Evolutionary conservation across 2,113 vertebrate genomes (phyloP), one percentile per base, ranked within the genome.

Genomic region (Ciconia maguari): DNA sequence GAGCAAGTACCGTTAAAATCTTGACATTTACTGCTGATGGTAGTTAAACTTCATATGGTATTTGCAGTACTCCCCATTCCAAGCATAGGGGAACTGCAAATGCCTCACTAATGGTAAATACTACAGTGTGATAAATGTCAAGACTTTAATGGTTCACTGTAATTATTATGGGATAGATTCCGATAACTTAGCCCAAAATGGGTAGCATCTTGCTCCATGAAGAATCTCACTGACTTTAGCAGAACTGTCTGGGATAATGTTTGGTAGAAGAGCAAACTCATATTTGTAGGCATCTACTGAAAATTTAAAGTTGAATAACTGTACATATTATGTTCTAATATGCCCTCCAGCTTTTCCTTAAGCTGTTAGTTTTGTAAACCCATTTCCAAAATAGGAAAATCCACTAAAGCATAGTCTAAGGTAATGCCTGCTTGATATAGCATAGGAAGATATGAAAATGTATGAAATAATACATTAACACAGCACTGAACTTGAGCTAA

Each of bases 41-140:
- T 87, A 94, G 83, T 97, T 97, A 95, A 97, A 95, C 87, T 94
- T 94, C 91, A n/a, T 84, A 62, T 90, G 95, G 49, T 96, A 95
- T 97, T 96, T 97, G 57, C 91, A 65, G 49, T 83, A 70, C 36
- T 93, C n/a, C 22, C 34, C 49, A n/a, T 87, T 93, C 72, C 34
- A 91, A 89, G 70, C 89, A 95, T 89, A 90, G 26, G 46, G 83
- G 38, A 92, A 91, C 89, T 77, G 77, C 27, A 95, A 95, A 94
- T 94, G 86, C 57, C 74, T 96, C 70, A 61, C 54, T 85, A 91
- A 91, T 14, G 20, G 66, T 88, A 97, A 97, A 96, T 96, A 82
- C 38, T 86, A 91, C 16, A 42, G 22, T 79, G 48, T 76, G 83
- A 85, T 94, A 95, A 96, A 97, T 96, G 93, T 95, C 94, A 96